phyloP scores from a whole-genome alignment of 92 coral and sea anemone genomes.

The Umimayanthus chanpuru region DNA sequence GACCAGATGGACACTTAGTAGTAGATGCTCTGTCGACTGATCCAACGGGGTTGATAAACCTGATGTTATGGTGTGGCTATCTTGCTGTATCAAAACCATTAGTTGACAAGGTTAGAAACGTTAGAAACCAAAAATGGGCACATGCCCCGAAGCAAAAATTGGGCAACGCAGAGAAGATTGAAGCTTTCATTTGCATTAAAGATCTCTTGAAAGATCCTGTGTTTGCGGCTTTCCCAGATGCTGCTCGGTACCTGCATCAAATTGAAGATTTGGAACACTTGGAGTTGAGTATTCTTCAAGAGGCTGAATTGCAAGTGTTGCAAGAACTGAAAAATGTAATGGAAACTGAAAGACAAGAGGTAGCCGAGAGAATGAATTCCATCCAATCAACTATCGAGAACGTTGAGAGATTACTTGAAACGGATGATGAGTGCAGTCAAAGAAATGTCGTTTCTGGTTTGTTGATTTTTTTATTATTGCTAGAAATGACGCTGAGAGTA shows the following conservation, averaged over 20 bases:
- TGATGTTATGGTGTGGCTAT: background rate
- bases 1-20: background rate
- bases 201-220: background rate
- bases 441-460: background rate
- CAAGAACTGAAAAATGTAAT: background rate
- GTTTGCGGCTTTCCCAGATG: background rate
- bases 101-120: background rate
- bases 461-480: background rate
- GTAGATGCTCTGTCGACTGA: slow-evolving; percentile 9
- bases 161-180: background rate
- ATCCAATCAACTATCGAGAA: background rate
- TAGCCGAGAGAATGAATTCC: background rate
- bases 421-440: background rate
- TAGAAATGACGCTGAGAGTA: background rate
- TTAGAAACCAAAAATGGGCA: background rate
- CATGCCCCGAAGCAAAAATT: background rate
- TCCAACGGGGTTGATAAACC: slow-evolving; percentile 12
- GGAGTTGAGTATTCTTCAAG: background rate
- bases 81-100: background rate
- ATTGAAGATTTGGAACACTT: slow-evolving; percentile 2
- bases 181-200: background rate
- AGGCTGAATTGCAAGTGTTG: background rate
- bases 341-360: background rate
- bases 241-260: background rate
- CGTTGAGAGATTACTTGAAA: background rate